Percentiles rank a stretch among this genome's conserved stretches.
phyloP scores from a whole-genome alignment of 2,888 invertebrate species.

The Xestia sexstrigata region DNA sequence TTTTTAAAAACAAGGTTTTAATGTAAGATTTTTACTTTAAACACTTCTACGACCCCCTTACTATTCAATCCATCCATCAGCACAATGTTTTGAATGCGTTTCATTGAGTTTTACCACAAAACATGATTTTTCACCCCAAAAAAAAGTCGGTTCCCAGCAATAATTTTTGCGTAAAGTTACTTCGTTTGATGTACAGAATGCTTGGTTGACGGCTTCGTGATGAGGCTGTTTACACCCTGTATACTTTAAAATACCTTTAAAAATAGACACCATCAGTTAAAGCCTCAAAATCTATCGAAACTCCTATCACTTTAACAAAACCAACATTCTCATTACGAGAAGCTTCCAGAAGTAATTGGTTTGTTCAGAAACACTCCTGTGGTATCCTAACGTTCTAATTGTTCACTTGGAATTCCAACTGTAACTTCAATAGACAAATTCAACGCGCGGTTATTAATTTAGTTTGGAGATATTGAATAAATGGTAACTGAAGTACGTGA shows the following conservation, averaged over 20 bases:
- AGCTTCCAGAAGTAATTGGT: slow-evolving; percentile 30
- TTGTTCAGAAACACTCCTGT: slow-evolving; percentile 31
- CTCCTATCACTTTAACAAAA: slow-evolving; percentile 8
- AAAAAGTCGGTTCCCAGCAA: no score
- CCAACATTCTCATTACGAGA: slow-evolving; percentile 13
- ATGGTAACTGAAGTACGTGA: not conserved
- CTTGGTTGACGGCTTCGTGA: no score
- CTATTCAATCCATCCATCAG: no score
- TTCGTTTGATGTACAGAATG: no score
- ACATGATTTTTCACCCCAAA: no score
- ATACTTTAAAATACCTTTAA: not conserved
- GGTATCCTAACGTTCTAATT: slow-evolving; percentile 11
- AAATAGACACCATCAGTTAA: not conserved
- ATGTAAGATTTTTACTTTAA: no score
- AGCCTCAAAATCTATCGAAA: not conserved
- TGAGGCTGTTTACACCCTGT: no score
- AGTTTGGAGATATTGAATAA: slow-evolving; percentile 35
- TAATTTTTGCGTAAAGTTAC: no score
- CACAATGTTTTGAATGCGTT: no score
- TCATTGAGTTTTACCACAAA: no score
- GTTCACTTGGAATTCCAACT: slow-evolving; percentile 25
- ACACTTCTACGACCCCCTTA: no score
- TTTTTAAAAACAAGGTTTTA: no score
- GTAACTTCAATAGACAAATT: slow-evolving; percentile 21
- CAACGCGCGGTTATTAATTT: slow-evolving; percentile 32